These are phyloP conservation scores for Achlya flavicornis DNA, from an alignment of 2,888 invertebrate genomes.

Conservation along the genomic window DNA sequence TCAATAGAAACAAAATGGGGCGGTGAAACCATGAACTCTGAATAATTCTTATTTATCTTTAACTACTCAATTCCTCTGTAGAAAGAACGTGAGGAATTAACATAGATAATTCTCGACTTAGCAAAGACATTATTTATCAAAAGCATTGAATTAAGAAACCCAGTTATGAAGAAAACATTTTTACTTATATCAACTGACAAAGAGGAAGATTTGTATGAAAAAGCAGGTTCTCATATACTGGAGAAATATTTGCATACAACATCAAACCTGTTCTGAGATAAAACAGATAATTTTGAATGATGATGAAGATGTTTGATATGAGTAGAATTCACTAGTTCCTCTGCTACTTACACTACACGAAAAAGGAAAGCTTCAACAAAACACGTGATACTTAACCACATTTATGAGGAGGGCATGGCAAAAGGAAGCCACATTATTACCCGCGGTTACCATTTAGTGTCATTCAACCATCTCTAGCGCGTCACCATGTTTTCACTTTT, in stretches of 20 bases:
- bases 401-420: conserved; percentile 29
- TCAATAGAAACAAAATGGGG: background rate
- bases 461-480: conserved; percentile 52
- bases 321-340: background rate
- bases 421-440: conserved; percentile 39
- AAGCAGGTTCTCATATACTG: background rate
- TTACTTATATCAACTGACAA: conserved; percentile 2
- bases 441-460: conserved; percentile 44
- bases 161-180: conserved; percentile 8
- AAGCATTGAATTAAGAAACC: background rate
- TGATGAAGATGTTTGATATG: conserved; percentile 1
- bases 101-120: background rate
- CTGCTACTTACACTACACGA: background rate
- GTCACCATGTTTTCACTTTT: conserved; percentile 73
- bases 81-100: background rate
- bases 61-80: background rate
- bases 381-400: conserved; percentile 8
- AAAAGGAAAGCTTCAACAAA: conserved; percentile 6
- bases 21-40: background rate
- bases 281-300: background rate
- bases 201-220: background rate
- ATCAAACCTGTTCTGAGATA: background rate
- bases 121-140: background rate
- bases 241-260: background rate
- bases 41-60: background rate